A percentile compares a stretch with the other conserved stretches of the same genome.
phyloP scores from a whole-genome alignment of 2,888 invertebrate genomes.

The Dicyrtomina minuta region DNA sequence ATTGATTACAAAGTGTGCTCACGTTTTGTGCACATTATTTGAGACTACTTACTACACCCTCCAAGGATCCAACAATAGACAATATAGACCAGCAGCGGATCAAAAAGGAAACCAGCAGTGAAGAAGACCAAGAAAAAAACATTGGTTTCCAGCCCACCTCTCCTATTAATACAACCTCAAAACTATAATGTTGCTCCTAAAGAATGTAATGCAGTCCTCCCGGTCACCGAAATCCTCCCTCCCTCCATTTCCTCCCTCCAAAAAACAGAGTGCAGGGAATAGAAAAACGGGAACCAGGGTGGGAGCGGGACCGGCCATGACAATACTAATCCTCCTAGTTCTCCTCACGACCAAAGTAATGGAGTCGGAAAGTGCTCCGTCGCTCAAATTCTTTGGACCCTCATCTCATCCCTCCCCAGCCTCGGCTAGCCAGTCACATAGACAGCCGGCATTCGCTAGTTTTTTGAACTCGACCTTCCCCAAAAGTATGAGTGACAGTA shows the following conservation, averaged over 20 bases:
- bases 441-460: slow-evolving; percentile 8
- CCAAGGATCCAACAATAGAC: neutral
- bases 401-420: neutral
- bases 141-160: neutral
- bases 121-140: neutral
- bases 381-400: slow-evolving; percentile 46
- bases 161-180: too few species aligned
- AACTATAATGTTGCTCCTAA: too few species aligned
- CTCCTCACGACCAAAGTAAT: neutral
- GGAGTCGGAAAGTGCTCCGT: slow-evolving; percentile 39
- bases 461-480: slow-evolving; percentile 24
- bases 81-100: neutral
- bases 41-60: neutral
- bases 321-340: neutral
- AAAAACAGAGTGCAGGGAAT: neutral
- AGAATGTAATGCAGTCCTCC: too few species aligned
- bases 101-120: neutral
- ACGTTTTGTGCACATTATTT: too few species aligned
- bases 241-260: too few species aligned
- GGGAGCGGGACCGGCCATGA: neutral
- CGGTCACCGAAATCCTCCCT: too few species aligned
- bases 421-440: neutral
- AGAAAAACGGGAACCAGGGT: neutral
- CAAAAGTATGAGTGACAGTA: slow-evolving; percentile 17
- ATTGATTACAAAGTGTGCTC: too few species aligned